These are phyloP conservation scores for Sebastes vulpes DNA, from an alignment of 2,797 vertebrate genomes.

Conservation along the genomic window DNA sequence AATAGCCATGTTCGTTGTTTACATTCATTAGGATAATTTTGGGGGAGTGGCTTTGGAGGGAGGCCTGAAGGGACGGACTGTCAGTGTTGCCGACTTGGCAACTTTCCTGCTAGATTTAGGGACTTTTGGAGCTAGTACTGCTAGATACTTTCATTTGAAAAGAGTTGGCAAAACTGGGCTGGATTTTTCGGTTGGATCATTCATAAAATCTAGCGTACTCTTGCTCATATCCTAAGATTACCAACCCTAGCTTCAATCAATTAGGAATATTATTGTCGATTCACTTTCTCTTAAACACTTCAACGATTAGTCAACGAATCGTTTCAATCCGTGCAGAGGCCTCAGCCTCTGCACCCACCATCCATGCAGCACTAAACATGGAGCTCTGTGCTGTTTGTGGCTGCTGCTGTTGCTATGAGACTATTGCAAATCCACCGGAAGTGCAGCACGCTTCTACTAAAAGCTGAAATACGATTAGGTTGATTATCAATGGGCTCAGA, in stretches of 20 bases:
- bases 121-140: too few species aligned
- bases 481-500: not conserved
- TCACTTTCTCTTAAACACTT: not conserved
- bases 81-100: too few species aligned
- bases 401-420: slow-evolving; percentile 55
- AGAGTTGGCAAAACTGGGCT: too few species aligned
- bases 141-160: rapidly evolving
- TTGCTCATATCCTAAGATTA: rapidly evolving
- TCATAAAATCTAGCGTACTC: too few species aligned
- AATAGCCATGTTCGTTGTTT: too few species aligned
- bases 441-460: slow-evolving; percentile 4
- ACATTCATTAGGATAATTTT: too few species aligned
- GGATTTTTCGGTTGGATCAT: too few species aligned
- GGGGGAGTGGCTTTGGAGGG: too few species aligned
- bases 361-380: not conserved
- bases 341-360: not conserved
- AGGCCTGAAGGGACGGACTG: too few species aligned
- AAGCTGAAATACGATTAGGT: slow-evolving; percentile 30
- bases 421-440: slow-evolving; percentile 11
- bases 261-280: not conserved
- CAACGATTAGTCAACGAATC: not conserved
- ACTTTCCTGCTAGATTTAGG: too few species aligned
- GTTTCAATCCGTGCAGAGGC: not conserved
- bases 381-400: slow-evolving; percentile 6
- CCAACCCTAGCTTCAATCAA: too few species aligned